Evolutionary conservation across 2,888 invertebrate species (phyloP), one percentile per base, ranked within the genome.

Genomic region (Tromatobia lineatoria): DNA sequence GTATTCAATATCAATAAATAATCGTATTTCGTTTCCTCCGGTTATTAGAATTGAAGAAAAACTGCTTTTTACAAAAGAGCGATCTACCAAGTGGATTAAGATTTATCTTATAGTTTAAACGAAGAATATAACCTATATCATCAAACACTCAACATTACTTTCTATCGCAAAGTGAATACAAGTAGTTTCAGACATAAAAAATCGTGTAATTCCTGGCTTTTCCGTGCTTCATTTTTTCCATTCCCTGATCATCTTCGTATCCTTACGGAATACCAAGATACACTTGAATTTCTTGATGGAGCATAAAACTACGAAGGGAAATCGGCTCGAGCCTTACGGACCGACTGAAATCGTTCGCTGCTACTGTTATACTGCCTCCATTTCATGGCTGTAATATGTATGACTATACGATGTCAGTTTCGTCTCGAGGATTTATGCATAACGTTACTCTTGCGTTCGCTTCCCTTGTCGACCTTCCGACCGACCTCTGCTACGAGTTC

Each of bases 371-470:
- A 74, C 57, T 57, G 57, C 71, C n/a, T 20, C 54, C 54, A 34
- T 34, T 64, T 38, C 45, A 52, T 57, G 25, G 34, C 20, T 64
- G 34, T 64, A 76, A 23, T 38, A 54, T 23, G 18, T 25, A 61
- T 64, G 57, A 20, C 18, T 20, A 52, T 34, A 42, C 70, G 34
- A 61, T 34, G 61, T 70, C 82, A 80, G 79, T 80, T 83, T 80
- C 71, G 80, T 83, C 73, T 77, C 54, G 73, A 66, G 59, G 80
- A 76, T 77, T 83, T 80, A 83, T 86, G 84, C 80, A 84, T 76
- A 81, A 83, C 83, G 83, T 75, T 20, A 20, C 50, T 47, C 57
- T 45, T 25, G 38, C 66, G 42, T 52, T 61, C 29, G 42, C 47
- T 23, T 57, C 23, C 47, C 70, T 80, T 38, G 47, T 71, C 80